Evolutionary conservation across 2,888 invertebrate species (phyloP).

Genomic region (Clepsis dumicolana): DNA sequence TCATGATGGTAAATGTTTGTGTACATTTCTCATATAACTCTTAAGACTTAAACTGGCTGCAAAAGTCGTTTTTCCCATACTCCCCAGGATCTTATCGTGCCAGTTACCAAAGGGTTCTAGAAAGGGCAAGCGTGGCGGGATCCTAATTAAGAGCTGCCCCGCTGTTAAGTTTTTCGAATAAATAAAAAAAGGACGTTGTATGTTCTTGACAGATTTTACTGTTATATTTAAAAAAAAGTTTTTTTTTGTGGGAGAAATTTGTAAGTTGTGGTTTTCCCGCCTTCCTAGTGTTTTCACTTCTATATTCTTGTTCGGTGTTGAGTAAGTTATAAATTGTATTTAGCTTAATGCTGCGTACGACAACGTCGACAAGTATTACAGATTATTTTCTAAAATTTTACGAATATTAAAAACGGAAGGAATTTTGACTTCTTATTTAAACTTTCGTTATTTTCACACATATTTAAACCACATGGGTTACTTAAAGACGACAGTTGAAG

Average conservation of each 20-base stretch:
- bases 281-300: no score
- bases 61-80: constrained; percentile 75
- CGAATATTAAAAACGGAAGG: no score
- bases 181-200: constrained; percentile 8
- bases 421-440: no score
- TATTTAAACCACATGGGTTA: no score
- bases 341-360: no score
- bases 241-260: not conserved
- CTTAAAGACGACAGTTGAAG: no score
- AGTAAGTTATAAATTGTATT: no score
- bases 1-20: not conserved
- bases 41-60: constrained; percentile 55
- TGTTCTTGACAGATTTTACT: constrained; percentile 48
- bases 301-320: no score
- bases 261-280: not conserved
- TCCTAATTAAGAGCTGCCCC: constrained; percentile 81
- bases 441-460: no score
- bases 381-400: no score
- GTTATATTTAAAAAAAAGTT: constrained; percentile 45
- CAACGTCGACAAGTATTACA: no score
- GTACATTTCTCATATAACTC: not conserved
- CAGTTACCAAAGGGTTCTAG: constrained; percentile 80
- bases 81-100: constrained; percentile 81
- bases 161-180: constrained; percentile 63
- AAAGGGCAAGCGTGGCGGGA: constrained; percentile 81